Base-by-base conservation (phyloP, 1,140 invertebrate species). In the Apis laboriosa region DNA sequence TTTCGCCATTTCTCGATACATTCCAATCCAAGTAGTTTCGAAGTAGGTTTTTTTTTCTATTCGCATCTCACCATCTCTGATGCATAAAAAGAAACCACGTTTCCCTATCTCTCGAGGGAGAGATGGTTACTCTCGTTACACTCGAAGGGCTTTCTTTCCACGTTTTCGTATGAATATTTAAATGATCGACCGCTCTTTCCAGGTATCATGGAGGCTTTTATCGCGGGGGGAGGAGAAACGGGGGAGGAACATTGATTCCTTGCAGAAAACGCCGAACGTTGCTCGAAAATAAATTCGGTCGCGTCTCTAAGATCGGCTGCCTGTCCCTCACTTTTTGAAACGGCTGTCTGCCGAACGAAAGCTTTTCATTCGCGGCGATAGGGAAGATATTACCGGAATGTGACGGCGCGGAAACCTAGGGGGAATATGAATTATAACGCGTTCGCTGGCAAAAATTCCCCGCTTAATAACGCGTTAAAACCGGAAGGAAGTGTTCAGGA, bases 401-500 rank as follows among this genome's bases (percentile, higher is more conserved):
- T n/a, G 19, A 13, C 24, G 70, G 21, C 68, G 49, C 5, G 21
- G 67, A 51, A 43, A 28, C 21, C 60, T 7, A 12, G 28, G 34
- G 13, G 55, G 66, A 43, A 43, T 43, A 74, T 74, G 71, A 74
- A 80, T 80, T 74, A 64, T 63, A 11, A 15, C 60, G 21, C 9
- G 53, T 13, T 74, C 70, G 53, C 51, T 19, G 51, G 51, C 19
- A 66, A 34, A 74, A 64, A 74, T 75, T 53, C 43, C 15, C 34
- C 43, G 68, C 53, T 67, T 77, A 77, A 81, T 77, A 77, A 81
- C 80, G 74, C 80, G 80, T 82, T 77, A 68, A 76, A 82, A 60
- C 63, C 73, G 73, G 74, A 77, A 82, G 55, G 56, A 70, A 82
- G 64, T 53, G 34, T 82, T 77, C 74, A 9, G 73, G 9, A 70